Evolutionary conservation across 2,888 invertebrate genomes (phyloP).

Genomic region (Pristionchus mayeri): DNA sequence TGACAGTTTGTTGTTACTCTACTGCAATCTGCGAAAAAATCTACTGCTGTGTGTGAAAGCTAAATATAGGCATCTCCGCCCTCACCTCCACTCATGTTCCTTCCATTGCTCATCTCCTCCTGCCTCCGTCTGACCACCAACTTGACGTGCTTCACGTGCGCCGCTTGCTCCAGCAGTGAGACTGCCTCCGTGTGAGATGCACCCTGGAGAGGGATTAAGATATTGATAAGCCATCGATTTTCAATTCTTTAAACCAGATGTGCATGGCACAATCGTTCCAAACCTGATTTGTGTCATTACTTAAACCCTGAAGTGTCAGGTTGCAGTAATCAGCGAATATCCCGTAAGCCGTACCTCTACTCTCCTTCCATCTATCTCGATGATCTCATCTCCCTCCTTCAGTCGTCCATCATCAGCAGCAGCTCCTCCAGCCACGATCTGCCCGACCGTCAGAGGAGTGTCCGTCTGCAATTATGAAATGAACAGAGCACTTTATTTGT

Average conservation of each 20-base stretch:
- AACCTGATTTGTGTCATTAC: too few species aligned
- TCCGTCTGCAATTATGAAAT: constrained; percentile 68
- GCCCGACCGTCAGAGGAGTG: constrained; percentile 88
- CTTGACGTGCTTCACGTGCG: constrained; percentile 88
- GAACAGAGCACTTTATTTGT: too few species aligned
- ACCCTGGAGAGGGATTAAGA: constrained; percentile 79
- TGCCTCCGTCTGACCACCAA: constrained; percentile 83
- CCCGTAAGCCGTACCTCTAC: constrained; percentile 79
- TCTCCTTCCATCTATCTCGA: constrained; percentile 86
- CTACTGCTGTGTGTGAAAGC: too few species aligned
- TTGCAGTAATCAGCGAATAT: too few species aligned
- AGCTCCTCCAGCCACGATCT: constrained; percentile 95
- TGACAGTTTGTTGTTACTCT: too few species aligned
- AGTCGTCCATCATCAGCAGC: constrained; percentile 92
- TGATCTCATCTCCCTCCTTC: constrained; percentile 92
- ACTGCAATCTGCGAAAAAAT: too few species aligned
- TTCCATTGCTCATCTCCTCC: constrained; percentile 45
- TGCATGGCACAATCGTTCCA: too few species aligned
- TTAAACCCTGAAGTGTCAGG: too few species aligned
- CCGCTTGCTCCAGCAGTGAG: constrained; percentile 90
- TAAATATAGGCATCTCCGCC: background rate
- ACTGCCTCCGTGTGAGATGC: constrained; percentile 95
- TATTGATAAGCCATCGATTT: too few species aligned
- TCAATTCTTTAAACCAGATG: too few species aligned
- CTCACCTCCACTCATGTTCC: constrained; percentile 87